Percentiles rank a stretch among this genome's conserved stretches.
Conservation (phyloP, 53 echinoderm and acorn worm genomes). For the Zoroaster sp. region DNA sequence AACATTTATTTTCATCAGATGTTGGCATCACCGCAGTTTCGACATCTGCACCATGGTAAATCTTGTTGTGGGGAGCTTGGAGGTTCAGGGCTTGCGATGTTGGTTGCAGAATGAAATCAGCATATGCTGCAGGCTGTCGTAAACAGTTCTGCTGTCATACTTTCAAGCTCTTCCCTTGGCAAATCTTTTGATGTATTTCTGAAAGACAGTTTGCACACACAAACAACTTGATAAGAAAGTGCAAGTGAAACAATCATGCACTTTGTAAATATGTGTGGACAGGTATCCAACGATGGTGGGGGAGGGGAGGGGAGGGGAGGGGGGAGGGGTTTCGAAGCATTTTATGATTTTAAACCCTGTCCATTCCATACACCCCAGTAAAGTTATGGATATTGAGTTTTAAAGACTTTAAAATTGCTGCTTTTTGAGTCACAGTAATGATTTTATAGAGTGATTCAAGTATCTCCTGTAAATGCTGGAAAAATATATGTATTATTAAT, state of each 20-base stretch:
- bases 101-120: background rate
- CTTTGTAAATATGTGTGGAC: background rate
- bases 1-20: background rate
- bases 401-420: background rate
- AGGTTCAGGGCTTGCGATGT: background rate
- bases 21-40: background rate
- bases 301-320: too few relatives aligned
- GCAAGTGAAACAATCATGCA: background rate
- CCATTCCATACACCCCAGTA: background rate
- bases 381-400: background rate
- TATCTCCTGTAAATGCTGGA: background rate
- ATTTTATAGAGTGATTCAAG: background rate
- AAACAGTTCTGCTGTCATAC: background rate
- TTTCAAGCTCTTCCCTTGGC: background rate
- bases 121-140: conserved; percentile 4
- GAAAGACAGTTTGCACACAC: background rate
- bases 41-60: conserved; percentile 44
- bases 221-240: background rate
- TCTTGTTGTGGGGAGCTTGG: conserved; percentile 7
- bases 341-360: background rate
- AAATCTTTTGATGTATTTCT: conserved; percentile 9
- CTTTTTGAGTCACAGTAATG: background rate
- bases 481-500: background rate
- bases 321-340: background rate
- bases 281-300: background rate